Conservation (phyloP, 2,797 vertebrate genomes). For the Aulostomus chinensis region DNA sequence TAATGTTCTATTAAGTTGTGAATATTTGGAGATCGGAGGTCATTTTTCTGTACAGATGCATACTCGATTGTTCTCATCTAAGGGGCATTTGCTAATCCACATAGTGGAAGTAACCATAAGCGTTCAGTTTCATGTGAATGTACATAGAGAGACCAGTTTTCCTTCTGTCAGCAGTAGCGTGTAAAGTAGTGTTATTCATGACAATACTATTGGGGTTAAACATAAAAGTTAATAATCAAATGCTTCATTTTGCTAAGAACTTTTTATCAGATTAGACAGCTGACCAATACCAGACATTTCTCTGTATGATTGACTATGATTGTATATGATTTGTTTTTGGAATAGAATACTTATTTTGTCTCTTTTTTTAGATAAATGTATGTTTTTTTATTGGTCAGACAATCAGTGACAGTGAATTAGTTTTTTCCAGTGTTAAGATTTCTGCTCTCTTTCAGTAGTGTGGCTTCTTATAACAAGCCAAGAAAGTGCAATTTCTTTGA, state of each 20-base stretch:
- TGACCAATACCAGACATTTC: constrained; percentile 63
- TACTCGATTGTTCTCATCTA: constrained; percentile 57
- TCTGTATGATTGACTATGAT: constrained; percentile 71
- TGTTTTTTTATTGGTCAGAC: constrained; percentile 73
- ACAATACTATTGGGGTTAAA: constrained; percentile 64
- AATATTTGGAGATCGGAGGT: constrained; percentile 62
- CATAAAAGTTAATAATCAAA: constrained; percentile 54
- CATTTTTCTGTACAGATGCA: constrained; percentile 68
- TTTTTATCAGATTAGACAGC: constrained; percentile 50
- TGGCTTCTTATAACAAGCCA: constrained; percentile 74
- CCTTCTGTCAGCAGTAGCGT: constrained; percentile 65
- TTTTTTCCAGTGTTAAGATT: constrained; percentile 58
- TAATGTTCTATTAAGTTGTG: constrained; percentile 55
- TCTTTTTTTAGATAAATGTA: constrained; percentile 47
- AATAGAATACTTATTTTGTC: constrained; percentile 57
- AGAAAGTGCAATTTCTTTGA: constrained; percentile 83
- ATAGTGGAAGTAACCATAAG: constrained; percentile 49
- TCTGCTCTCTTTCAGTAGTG: constrained; percentile 75
- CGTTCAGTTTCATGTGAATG: constrained; percentile 72
- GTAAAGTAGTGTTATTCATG: constrained; percentile 64
- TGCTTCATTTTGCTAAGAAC: constrained; percentile 65
- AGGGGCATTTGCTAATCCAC: constrained; percentile 53
- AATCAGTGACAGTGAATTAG: constrained; percentile 74
- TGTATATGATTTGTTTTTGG: constrained; percentile 70
- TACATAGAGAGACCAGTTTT: constrained; percentile 63